Base-by-base conservation (phyloP, 2,797 vertebrate species). In the Eulemur coronatus region DNA sequence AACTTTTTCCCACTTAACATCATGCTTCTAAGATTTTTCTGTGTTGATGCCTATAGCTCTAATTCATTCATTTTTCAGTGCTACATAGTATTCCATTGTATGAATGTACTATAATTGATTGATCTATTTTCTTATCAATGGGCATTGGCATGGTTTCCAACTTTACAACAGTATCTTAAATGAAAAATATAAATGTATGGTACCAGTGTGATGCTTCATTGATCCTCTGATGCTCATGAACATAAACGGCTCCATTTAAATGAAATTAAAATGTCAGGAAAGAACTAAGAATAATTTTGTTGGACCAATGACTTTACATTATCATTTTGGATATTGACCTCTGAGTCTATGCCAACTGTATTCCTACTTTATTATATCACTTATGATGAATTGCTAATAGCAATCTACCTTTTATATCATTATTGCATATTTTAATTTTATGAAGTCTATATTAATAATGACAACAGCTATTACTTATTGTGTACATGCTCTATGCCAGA, bases 391-490 rank as follows among this genome's bases (percentile, higher is more conserved):
- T 59, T 59, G 38, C 61, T 65, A 52, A 52, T 93, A 57, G n/a
- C 80, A 33, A 79, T 73, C 30, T 69, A 76, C 61, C 38, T 67
- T 91, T 81, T 78, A 22, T 79, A 41, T 94, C n/a, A 85, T 78
- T 55, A 95, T 93, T 70, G 0, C 38, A 33, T 82, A 94, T 50
- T 80, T 93, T 86, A 73, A 75, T 89, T 80, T 75, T 75, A 26
- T 41, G 17, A 79, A 50, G 67, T 93, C 33, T 20, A 0, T 85
- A 41, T 86, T 94, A 72, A 55, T 82, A 41, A n/a, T 63, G 75
- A 52, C 50, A 80, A 38, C 67, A 72, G n/a, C 26, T 85, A 7
- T 81, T 93, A 76, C 18, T 67, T 92, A 63, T 43, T 85, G 17
- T 72, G 2, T 89, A 26, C 1, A 82, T 92, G 52, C n/a, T 89